These are phyloP conservation scores for Dolomedes plantarius DNA, from an alignment of 2,888 invertebrate genomes.

Conservation along the genomic window DNA sequence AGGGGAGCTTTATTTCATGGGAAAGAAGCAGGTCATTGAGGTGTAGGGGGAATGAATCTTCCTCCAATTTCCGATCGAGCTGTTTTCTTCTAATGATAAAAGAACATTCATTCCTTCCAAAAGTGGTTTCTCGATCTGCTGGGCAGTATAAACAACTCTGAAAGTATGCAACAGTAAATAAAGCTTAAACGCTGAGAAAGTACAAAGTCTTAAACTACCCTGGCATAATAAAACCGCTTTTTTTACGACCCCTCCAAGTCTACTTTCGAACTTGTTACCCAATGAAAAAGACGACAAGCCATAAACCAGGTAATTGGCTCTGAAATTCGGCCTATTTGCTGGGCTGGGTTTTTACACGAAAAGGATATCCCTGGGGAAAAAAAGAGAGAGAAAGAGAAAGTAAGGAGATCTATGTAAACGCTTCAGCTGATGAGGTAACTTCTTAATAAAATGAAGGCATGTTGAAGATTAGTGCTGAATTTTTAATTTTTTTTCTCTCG, in stretches of 20 bases:
- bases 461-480: not conserved
- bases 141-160: constrained; percentile 30
- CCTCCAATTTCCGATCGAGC: constrained; percentile 34
- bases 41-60: not conserved
- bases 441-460: not conserved
- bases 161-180: constrained; percentile 57
- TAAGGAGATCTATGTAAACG: not conserved
- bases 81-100: constrained; percentile 32
- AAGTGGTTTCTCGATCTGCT: constrained; percentile 4
- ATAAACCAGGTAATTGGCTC: constrained; percentile 64
- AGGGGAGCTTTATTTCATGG: not conserved
- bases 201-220: constrained; percentile 38
- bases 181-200: constrained; percentile 60
- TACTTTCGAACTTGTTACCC: constrained; percentile 52
- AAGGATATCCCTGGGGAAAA: constrained; percentile 16
- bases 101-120: constrained; percentile 18
- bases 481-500: constrained; percentile 13
- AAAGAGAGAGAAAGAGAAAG: not conserved
- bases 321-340: constrained; percentile 55
- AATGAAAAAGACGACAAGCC: constrained; percentile 58
- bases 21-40: not conserved
- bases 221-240: constrained; percentile 46
- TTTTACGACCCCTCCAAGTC: constrained; percentile 41
- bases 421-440: constrained; percentile 1
- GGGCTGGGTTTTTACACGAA: constrained; percentile 20